These are phyloP conservation scores for Littorina saxatilis DNA, from an alignment of 1,140 invertebrate genomes.

Conservation along the genomic window DNA sequence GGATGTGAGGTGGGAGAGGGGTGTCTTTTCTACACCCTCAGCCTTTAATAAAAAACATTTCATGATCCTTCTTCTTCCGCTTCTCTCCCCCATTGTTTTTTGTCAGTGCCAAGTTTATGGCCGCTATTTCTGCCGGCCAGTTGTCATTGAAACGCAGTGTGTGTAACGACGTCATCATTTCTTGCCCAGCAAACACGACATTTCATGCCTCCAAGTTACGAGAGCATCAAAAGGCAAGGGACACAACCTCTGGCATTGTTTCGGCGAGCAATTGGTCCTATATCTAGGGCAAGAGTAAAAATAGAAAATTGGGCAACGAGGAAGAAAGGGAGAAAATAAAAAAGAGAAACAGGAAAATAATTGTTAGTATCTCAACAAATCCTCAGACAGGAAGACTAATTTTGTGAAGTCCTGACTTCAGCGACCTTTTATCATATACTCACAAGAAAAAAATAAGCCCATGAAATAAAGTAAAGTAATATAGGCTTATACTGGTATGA, in stretches of 20 bases:
- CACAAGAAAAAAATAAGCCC: too few species aligned
- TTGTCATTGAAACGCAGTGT: slow-evolving; percentile 10
- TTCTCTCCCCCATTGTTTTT: not conserved
- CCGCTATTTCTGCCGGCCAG: not conserved
- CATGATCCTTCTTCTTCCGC: not conserved
- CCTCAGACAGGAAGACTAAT: too few species aligned
- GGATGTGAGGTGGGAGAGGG: too few species aligned
- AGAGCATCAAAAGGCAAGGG: slow-evolving; percentile 41
- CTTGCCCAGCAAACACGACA: slow-evolving; percentile 29
- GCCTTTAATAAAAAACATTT: not conserved
- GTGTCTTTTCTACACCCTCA: not conserved
- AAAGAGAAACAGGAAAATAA: not conserved
- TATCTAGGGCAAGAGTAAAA: not conserved
- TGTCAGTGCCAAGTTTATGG: slow-evolving; percentile 7
- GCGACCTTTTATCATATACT: too few species aligned
- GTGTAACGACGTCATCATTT: slow-evolving; percentile 14
- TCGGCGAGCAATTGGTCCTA: not conserved
- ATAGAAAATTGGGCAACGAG: not conserved
- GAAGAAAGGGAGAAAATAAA: not conserved
- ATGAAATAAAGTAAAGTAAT: too few species aligned
- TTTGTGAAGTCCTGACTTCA: too few species aligned
- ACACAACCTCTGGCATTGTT: slow-evolving; percentile 32
- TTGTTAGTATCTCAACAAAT: too few species aligned
- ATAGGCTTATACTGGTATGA: too few species aligned
- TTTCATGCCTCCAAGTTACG: slow-evolving; percentile 39